These are phyloP conservation scores for Drosophila biarmipes DNA, from an alignment of 1,140 invertebrate species.

Conservation along the genomic window DNA sequence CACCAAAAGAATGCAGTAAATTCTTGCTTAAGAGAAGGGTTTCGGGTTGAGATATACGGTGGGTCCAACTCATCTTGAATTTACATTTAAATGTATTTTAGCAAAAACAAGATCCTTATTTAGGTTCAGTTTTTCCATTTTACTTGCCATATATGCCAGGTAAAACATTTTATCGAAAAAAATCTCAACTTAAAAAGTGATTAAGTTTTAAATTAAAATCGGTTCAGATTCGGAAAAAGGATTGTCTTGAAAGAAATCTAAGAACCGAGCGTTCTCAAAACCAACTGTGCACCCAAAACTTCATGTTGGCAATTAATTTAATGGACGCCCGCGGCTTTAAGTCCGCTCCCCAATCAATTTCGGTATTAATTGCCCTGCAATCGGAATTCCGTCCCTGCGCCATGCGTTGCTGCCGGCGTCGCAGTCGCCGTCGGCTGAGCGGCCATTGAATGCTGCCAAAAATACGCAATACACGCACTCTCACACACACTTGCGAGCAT, in stretches of 20 bases:
- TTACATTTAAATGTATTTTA: no score
- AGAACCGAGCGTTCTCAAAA: not conserved
- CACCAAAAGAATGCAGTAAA: constrained; percentile 27
- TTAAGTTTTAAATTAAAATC: not conserved
- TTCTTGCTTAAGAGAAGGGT: not conserved
- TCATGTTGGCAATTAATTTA: constrained; percentile 28
- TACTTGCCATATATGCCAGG: no score
- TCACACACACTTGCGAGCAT: constrained; percentile 22
- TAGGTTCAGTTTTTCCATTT: no score
- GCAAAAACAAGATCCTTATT: no score
- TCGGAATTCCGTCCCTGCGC: constrained; percentile 46
- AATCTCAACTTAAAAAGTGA: no score
- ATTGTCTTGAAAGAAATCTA: not conserved
- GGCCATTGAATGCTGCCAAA: constrained; percentile 65
- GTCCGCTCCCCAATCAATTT: constrained; percentile 32
- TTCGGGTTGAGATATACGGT: not conserved
- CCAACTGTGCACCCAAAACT: not conserved
- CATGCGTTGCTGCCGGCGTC: constrained; percentile 43
- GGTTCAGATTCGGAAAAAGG: not conserved
- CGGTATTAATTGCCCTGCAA: constrained; percentile 43
- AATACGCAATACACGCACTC: constrained; percentile 75
- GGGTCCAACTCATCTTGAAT: not conserved
- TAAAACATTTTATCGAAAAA: no score
- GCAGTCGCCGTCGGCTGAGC: constrained; percentile 45
- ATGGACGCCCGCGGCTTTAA: constrained; percentile 4